Conservation (phyloP, 1,140 invertebrate species). For the Vanessa atalanta region DNA sequence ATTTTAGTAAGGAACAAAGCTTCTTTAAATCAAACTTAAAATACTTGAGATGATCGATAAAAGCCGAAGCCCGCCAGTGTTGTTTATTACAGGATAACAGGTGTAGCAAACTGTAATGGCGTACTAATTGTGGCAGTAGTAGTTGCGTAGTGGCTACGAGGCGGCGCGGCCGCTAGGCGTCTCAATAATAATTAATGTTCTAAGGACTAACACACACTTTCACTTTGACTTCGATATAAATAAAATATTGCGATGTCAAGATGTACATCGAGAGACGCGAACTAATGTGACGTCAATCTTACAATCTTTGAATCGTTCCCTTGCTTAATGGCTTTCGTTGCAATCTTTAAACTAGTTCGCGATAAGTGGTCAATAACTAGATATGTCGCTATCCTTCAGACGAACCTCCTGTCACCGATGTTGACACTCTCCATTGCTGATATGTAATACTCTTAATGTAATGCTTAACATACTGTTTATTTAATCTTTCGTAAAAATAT, state of each 20-base stretch:
- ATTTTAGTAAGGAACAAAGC: no score
- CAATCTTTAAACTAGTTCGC: conserved; percentile 19
- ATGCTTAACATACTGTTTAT: background rate
- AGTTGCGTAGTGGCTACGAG: conserved; percentile 32
- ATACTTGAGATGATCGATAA: background rate
- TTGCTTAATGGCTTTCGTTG: conserved; percentile 7
- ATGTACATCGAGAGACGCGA: conserved; percentile 19
- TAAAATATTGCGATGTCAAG: conserved; percentile 18
- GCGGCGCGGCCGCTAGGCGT: conserved; percentile 13
- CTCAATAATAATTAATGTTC: conserved; percentile 39
- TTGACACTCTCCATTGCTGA: conserved; percentile 4
- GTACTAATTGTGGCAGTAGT: conserved; percentile 43
- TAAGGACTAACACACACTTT: conserved; percentile 25
- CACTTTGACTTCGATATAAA: conserved; percentile 8
- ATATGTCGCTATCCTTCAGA: conserved; percentile 30
- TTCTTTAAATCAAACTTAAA: background rate
- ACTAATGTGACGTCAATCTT: conserved; percentile 18
- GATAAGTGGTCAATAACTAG: conserved; percentile 25
- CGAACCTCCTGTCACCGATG: conserved; percentile 26
- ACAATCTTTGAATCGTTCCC: conserved; percentile 1
- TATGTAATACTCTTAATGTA: background rate
- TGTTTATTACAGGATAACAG: conserved; percentile 39
- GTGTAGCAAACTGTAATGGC: conserved; percentile 39
- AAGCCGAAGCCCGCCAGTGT: background rate
- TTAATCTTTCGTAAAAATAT: background rate